A percentile compares a stretch with the other conserved stretches of the same genome.
Evolutionary conservation across 2,888 invertebrate species (phyloP).

Genomic region (Thumatha senex): DNA sequence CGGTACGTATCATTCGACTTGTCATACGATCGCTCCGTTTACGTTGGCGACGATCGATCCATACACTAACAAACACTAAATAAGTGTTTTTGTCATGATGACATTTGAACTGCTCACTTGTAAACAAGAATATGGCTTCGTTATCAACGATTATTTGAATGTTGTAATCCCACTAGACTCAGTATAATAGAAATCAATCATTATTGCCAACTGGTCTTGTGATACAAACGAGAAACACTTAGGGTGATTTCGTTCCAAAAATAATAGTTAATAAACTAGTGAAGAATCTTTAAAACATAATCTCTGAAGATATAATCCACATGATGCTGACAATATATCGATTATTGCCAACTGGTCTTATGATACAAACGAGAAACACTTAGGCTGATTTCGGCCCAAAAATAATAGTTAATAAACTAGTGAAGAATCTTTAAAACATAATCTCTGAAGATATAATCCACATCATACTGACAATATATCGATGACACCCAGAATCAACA

Average conservation of each 20-base stretch:
- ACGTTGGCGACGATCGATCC: conserved; percentile 38
- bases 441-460: background rate
- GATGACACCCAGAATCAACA: background rate
- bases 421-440: no score
- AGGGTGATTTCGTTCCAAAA: no score
- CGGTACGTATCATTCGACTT: conserved; percentile 34
- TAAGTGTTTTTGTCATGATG: conserved; percentile 14
- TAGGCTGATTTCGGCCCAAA: no score
- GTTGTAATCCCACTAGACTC: no score
- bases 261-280: no score
- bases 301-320: background rate
- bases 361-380: background rate
- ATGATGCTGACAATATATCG: background rate
- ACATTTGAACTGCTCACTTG: background rate
- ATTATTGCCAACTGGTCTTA: background rate
- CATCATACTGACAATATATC: background rate
- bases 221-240: background rate
- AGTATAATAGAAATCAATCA: no score
- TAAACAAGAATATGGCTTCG: background rate
- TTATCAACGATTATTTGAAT: background rate
- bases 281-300: no score
- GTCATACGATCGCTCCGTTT: conserved; percentile 41
- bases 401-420: no score
- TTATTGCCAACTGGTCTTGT: background rate
- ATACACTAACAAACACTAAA: conserved; percentile 41